phyloP scores from a whole-genome alignment of 2,113 vertebrate genomes.

The Tricholaema leucomelas region DNA sequence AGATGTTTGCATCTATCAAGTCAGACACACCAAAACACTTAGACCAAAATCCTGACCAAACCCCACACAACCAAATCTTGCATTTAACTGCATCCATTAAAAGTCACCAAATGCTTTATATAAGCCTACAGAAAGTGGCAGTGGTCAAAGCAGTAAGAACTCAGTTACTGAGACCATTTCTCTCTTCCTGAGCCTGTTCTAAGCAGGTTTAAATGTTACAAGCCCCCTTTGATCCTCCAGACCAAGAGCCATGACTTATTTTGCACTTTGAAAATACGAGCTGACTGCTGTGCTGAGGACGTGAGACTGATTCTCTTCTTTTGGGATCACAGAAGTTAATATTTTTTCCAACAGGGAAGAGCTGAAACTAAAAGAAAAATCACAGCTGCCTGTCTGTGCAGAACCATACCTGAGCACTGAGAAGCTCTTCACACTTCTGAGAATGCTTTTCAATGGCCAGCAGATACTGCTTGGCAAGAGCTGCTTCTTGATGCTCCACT shows the following conservation, averaged over 20 bases:
- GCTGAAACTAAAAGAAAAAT: background rate
- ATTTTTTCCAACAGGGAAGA: background rate
- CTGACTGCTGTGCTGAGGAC: background rate
- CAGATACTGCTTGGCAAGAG: slow-evolving; percentile 75
- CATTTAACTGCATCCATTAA: background rate
- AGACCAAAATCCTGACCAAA: background rate
- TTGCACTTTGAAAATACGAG: background rate
- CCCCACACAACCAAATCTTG: background rate
- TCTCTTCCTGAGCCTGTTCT: background rate
- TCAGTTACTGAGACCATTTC: background rate
- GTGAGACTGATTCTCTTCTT: background rate
- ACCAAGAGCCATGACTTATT: background rate
- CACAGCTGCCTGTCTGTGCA: background rate
- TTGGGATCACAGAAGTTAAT: background rate
- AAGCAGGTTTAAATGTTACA: background rate
- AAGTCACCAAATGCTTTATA: background rate
- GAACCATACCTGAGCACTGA: slow-evolving; percentile 76
- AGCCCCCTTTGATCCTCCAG: background rate
- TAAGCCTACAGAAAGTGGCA: background rate
- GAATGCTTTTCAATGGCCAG: slow-evolving; percentile 78
- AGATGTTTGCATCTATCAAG: background rate
- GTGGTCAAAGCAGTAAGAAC: background rate
- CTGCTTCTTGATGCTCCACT: slow-evolving; percentile 75
- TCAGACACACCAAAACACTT: background rate
- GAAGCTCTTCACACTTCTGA: slow-evolving; percentile 78